Evolutionary conservation across 35 echinoderm and acorn worm species (phyloP), one percentile per base, ranked within the genome.

Genomic region (Hemicentrotus pulcherrimus): DNA sequence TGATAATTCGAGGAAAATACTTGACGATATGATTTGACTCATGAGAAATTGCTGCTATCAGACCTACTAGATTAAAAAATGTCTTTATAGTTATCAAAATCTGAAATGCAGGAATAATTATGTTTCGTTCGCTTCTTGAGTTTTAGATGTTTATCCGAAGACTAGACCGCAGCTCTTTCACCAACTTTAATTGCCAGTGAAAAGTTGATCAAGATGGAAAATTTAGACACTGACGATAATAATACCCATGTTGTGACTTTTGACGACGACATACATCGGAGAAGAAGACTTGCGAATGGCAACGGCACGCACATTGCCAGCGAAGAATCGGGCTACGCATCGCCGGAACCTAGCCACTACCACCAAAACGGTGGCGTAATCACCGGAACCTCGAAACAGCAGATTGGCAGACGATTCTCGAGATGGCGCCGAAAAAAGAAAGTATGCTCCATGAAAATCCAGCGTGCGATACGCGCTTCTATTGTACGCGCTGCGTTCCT

Each of bases 401-500:
- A 32, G 48, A 47, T 58, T 4, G 28, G 46, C 32, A 93, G 14
- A 31, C 45, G 91, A 33, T 93, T 58, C 48, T 8, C 46, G 0
- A 58, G 41, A 93, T 48, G 46, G 91, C 91, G 91, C 45, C 45
- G 22, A 31, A 47, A 47, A 58, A 93, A n/a, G 22, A 48, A 93
- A 11, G 2, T 95, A 47, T 48, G 86, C 88, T 86, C 32, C 19
- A 94, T 96, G 95, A 52, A 94, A 71, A n/a, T 96, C 9, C 88
- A 94, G 48, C 61, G 47, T 15, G 97, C 95, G 28, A 32, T 96
- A 8, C 94, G 95, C 60, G 97, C 95, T 19, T 95, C 95, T 31
- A 94, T 95, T 16, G 97, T 97, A 14, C 55, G 97, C 32, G 91
- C 96, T 2, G 94, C 94, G 61, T 97, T 96, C 61, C 94, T 97